phyloP scores from a whole-genome alignment of 2,797 vertebrate genomes.

The Pangasius macronema region DNA sequence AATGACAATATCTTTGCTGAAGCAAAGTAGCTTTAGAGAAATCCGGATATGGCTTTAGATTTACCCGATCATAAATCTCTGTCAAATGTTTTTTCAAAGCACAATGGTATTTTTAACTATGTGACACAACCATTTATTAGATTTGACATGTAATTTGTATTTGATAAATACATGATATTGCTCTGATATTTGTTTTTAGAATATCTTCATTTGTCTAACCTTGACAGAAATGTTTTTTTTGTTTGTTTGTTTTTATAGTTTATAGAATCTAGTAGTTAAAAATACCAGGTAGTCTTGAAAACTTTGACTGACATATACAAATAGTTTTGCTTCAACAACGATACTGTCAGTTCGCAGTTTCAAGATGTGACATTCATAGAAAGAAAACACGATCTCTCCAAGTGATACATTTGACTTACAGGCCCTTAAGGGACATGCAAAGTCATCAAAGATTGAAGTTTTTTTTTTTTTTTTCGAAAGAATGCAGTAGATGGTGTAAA shows the following conservation, averaged over 20 bases:
- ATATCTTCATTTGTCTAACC: background rate
- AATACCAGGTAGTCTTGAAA: background rate
- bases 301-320: background rate
- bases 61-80: background rate
- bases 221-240: background rate
- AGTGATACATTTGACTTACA: background rate
- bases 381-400: background rate
- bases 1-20: background rate
- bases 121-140: background rate
- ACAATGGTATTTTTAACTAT: too few species aligned
- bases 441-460: background rate
- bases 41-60: background rate
- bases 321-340: background rate
- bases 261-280: background rate
- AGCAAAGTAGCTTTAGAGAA: background rate
- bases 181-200: background rate
- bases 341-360: background rate
- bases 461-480: background rate
- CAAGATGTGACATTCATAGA: background rate
- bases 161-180: background rate
- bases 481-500: background rate
- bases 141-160: background rate
- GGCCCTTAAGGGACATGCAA: background rate
- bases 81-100: background rate
- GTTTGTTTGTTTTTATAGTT: too few species aligned